Conservation (phyloP, 2,113 vertebrate genomes). For the Promerops cafer region DNA sequence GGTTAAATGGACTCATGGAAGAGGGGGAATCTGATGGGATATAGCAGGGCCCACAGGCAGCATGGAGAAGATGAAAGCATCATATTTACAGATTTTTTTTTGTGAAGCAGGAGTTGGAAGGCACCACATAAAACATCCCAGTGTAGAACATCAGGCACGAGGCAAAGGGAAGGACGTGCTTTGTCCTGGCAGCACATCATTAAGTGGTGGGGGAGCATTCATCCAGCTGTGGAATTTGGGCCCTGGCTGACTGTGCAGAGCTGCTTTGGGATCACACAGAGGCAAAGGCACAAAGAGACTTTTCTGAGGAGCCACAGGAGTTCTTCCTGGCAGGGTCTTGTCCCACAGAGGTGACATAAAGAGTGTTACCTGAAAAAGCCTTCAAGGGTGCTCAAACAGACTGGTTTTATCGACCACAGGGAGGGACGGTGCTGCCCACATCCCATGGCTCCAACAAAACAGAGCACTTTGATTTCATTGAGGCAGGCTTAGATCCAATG, state of each 20-base stretch:
- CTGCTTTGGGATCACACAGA: accelerated
- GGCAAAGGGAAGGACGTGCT: neutral
- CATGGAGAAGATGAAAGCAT: neutral
- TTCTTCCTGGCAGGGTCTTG: neutral
- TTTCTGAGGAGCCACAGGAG: neutral
- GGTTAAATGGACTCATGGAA: accelerated
- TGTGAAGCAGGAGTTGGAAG: neutral
- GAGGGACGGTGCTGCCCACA: neutral
- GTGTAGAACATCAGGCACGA: neutral
- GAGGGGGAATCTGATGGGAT: neutral
- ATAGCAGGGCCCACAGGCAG: accelerated
- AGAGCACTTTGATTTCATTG: neutral
- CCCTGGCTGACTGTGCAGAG: neutral
- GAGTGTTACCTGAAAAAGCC: neutral
- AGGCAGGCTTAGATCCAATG: neutral
- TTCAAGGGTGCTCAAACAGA: neutral
- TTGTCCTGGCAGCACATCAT: neutral
- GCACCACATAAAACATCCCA: accelerated
- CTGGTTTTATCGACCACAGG: neutral
- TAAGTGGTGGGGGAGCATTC: neutral
- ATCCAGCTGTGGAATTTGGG: neutral
- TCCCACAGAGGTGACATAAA: neutral
- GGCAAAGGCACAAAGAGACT: neutral
- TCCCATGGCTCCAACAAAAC: neutral
- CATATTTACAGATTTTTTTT: neutral